Evolutionary conservation across 2,113 vertebrate species (phyloP), one percentile per base, ranked within the genome.

Genomic region (Megaceryle maxima): DNA sequence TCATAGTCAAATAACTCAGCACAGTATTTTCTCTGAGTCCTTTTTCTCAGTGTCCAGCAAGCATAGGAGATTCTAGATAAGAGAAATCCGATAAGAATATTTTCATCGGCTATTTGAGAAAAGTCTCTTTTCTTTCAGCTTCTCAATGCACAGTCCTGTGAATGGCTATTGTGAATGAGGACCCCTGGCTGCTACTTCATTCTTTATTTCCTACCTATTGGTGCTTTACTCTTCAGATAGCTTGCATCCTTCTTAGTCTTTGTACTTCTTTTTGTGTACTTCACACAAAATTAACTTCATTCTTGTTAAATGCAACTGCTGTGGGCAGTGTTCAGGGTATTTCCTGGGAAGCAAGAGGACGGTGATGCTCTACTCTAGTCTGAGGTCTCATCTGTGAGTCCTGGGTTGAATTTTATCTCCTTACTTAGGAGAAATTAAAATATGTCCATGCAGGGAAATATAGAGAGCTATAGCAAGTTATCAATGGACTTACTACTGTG

Each of bases 61-160:
- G 3, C 29, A n/a, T 10, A 31, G 10, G 46, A 64, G 16, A 86
- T 39, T 68, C 11, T n/a, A 70, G 25, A 63, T 44, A 51, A 46
- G 21, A 56, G 31, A 85, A 80, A 43, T 70, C 41, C 78, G 31
- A 4, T 46, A 39, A 53, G 48, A 33, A 21, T 57, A 14, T 53
- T 81, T 74, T 81, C 35, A 56, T 63, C 50, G 86, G 16, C 50
- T 7, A 31, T 86, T 69, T 84, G 44, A 75, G 39, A 51, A 48
- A 63, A 25, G 6, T 43, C 10, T 7, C 11, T 74, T 29, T 33
- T 10, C 12, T n/a, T 43, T 70, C 37, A 53, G 16, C 26, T 69
- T 60, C 29, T 50, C 0, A 0, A 33, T 11, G 8, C 16, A 29
- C 13, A 37, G 14, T 13, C 46, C 9, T 68, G 64, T 20, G 39